A percentile compares a stretch with the other conserved stretches of the same genome.
These are phyloP conservation scores for Orthosia gothica DNA, from an alignment of 2,888 invertebrate genomes.

Conservation along the genomic window DNA sequence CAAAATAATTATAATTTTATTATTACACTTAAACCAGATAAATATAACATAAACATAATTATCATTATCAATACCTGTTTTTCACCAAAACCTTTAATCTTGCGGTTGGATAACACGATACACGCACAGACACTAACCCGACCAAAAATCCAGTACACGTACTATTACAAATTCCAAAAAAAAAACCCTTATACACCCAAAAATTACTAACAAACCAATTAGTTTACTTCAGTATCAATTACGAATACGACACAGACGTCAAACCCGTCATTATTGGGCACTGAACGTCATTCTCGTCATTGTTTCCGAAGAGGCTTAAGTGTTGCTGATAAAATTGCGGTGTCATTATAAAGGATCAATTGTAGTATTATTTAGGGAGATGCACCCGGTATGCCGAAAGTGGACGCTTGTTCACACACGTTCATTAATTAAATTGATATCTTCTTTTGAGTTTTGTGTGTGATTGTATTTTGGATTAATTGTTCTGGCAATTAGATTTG, in stretches of 20 bases:
- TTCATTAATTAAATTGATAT: conserved; percentile 56
- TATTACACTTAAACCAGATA: neutral
- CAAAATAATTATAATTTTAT: neutral
- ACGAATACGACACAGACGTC: conserved; percentile 54
- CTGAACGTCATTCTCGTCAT: conserved; percentile 34
- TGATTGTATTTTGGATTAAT: conserved; percentile 51
- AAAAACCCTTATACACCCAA: conserved; percentile 30
- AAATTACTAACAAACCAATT: conserved; percentile 53
- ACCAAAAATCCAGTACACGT: conserved; percentile 24
- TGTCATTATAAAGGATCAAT: conserved; percentile 49
- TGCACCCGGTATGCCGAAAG: conserved; percentile 50
- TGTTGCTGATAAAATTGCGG: conserved; percentile 50
- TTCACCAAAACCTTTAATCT: neutral
- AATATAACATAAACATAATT: neutral
- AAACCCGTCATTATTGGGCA: conserved; percentile 47
- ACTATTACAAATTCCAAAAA: conserved; percentile 34
- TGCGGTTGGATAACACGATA: neutral
- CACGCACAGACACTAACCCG: neutral
- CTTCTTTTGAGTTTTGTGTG: conserved; percentile 47
- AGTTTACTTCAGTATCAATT: conserved; percentile 55
- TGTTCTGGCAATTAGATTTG: conserved; percentile 18
- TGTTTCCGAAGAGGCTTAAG: conserved; percentile 49
- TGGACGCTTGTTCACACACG: conserved; percentile 48
- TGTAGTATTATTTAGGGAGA: conserved; percentile 52
- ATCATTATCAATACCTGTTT: neutral